Conservation (phyloP, 2,888 invertebrate genomes). For the Brachyopa scutellaris region DNA sequence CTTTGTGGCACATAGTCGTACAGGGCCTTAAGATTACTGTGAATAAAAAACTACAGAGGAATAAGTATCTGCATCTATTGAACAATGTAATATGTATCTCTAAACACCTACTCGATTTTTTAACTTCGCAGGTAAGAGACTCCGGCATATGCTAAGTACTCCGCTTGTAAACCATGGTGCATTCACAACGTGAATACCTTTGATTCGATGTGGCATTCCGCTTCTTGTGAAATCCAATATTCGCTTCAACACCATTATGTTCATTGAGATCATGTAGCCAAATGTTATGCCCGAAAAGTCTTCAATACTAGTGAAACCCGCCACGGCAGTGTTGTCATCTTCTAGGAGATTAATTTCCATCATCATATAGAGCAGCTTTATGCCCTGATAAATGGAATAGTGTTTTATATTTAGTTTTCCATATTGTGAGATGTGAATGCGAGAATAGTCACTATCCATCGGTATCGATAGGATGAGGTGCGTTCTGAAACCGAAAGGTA, state of each 20-base stretch:
- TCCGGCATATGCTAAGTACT: conserved; percentile 83
- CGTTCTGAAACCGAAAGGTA: conserved; percentile 28
- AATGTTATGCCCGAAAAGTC: conserved; percentile 83
- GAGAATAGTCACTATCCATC: conserved; percentile 79
- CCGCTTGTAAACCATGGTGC: conserved; percentile 83
- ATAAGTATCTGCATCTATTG: not conserved
- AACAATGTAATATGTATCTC: not conserved
- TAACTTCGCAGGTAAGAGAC: conserved; percentile 84
- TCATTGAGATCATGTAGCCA: conserved; percentile 83
- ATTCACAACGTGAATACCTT: conserved; percentile 84
- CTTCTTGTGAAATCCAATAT: conserved; percentile 83
- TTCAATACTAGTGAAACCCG: conserved; percentile 82
- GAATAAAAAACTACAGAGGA: conserved; percentile 62
- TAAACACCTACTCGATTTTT: conserved; percentile 83
- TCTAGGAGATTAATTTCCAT: conserved; percentile 84
- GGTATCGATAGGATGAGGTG: conserved; percentile 74
- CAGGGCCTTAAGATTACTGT: conserved; percentile 79
- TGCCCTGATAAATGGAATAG: conserved; percentile 81
- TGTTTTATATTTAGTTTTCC: conserved; percentile 81
- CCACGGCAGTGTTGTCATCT: conserved; percentile 83
- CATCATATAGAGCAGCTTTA: conserved; percentile 83
- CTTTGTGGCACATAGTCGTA: conserved; percentile 83
- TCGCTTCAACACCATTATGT: conserved; percentile 84
- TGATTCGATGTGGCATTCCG: conserved; percentile 84
- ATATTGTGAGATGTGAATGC: conserved; percentile 81